Percentiles rank a stretch among this genome's conserved stretches.
phyloP scores from a whole-genome alignment of 1,140 invertebrate species.

The Eriocheir sinensis region DNA sequence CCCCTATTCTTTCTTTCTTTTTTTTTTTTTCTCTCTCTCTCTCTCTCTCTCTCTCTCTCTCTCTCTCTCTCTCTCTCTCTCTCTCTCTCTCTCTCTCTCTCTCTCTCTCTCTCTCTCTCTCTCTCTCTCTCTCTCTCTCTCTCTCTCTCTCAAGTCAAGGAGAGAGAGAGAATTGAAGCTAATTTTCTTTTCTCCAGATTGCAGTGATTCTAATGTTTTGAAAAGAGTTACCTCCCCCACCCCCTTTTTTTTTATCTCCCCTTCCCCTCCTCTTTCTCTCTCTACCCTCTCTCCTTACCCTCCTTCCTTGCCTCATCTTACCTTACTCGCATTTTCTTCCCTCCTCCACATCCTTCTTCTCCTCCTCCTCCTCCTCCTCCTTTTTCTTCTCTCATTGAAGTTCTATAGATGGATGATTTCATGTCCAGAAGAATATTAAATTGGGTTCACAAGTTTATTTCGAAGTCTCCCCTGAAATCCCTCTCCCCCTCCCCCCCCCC shows the following conservation, averaged over 20 bases:
- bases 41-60: neutral
- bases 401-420: neutral
- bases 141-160: neutral
- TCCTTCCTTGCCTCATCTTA: too few relatives aligned
- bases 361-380: neutral
- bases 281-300: neutral
- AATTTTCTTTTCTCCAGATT: neutral
- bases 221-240: neutral
- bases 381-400: neutral
- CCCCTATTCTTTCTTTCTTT: too few relatives aligned
- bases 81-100: slow-evolving; percentile 22
- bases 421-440: neutral
- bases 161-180: neutral
- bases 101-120: slow-evolving; percentile 11
- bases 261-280: neutral
- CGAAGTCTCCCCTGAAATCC: too few relatives aligned
- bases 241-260: neutral
- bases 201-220: neutral
- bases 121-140: slow-evolving; percentile 22
- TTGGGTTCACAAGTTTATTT: neutral
- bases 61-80: neutral
- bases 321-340: neutral
- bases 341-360: neutral
- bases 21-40: slow-evolving; percentile 19
- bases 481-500: too few relatives aligned